Evolutionary conservation across 2,113 vertebrate species (phyloP), one percentile per base, ranked within the genome.

Genomic region (Cinclus cinclus): DNA sequence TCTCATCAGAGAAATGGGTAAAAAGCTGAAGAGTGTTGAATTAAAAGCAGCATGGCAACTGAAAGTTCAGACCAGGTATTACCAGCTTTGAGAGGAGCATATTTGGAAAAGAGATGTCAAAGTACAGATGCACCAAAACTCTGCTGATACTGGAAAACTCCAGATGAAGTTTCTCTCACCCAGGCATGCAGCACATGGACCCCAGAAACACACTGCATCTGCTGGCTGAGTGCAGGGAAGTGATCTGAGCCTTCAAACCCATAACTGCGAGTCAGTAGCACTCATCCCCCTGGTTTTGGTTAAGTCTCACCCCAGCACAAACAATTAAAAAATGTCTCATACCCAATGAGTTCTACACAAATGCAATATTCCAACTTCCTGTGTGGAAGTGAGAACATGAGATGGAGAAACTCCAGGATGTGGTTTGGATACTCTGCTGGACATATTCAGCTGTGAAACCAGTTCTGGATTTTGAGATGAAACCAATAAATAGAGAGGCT

Each of bases 251-350:
- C 24, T n/a, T 23, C 37, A 47, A 18, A 47, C 5, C 23, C 42
- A 0, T 2, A 60, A 4, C 4, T 71, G 47, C 0, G 2, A 44
- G 22, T 11, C 30, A 52, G 11, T 0, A 44, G 27, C 50, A 19
- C 18, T 53, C 31, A 42, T n/a, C 28, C 42, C 11, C 17, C 37
- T 17, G 12, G 0, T 50, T 67, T 7, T 23, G 42, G 25, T 59
- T 37, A 81, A 62, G 84, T 24, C 64, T 41, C 37, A 50, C 23
- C 24, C 22, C 68, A 28, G 27, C 31, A 25, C 50, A 39, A 47
- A 67, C 47, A 50, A 75, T 33, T 52, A 3, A 55, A 11, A 60
- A 62, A 16, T 2, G 0, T 7, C 31, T 84, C 47, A 2, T 4
- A 30, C 5, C 17, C 20, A 3, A 8, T 8, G 28, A 49, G 22